Evolutionary conservation across 2,888 invertebrate species (phyloP).

Genomic region (Kryphioiulus occultus): DNA sequence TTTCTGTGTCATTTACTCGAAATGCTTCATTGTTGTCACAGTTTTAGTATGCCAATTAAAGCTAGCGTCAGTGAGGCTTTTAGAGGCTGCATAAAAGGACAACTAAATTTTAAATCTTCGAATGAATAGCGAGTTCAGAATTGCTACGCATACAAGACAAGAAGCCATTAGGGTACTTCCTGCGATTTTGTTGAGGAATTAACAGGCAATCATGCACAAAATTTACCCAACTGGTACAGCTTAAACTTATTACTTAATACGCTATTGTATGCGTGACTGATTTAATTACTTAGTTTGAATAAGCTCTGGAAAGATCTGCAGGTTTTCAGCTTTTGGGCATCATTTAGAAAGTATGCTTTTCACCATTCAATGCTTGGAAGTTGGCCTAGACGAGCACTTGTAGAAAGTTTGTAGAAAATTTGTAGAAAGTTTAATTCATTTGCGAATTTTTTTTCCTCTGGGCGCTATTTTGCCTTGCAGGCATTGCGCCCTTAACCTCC

Average conservation of each 20-base stretch:
- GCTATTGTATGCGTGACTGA: background rate
- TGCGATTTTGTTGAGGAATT: background rate
- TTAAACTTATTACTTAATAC: constrained; percentile 25
- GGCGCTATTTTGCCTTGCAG: too few species aligned
- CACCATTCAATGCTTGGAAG: too few species aligned
- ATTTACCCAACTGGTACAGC: background rate
- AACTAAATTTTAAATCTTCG: background rate
- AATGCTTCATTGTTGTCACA: background rate
- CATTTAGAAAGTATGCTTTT: too few species aligned
- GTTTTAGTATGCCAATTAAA: background rate
- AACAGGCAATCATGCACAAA: background rate
- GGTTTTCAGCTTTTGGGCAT: background rate
- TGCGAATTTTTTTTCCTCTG: too few species aligned
- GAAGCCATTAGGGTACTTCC: constrained; percentile 10
- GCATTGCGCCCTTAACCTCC: too few species aligned
- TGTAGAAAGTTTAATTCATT: too few species aligned
- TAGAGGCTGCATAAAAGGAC: background rate
- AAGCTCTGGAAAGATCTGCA: background rate
- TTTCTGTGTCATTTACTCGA: background rate
- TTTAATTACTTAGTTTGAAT: constrained; percentile 10
- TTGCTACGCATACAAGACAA: background rate
- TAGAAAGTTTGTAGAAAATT: too few species aligned
- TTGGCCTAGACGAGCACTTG: too few species aligned
- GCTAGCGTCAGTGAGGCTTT: background rate
- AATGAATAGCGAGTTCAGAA: background rate